phyloP scores from a whole-genome alignment of 2,797 vertebrate genomes.

The Manis crassicaudata region DNA sequence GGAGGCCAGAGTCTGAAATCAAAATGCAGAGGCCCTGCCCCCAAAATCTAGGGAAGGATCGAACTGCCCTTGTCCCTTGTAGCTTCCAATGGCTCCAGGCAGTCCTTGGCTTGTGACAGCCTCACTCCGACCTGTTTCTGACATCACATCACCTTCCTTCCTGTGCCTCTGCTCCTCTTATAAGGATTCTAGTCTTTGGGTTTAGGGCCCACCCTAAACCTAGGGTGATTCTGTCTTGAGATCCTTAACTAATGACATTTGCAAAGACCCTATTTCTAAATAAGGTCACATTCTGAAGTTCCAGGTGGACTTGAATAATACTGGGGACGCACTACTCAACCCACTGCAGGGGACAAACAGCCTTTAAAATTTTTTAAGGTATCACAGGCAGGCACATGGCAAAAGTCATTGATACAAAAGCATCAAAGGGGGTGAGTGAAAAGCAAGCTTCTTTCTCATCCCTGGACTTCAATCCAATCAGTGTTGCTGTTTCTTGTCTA shows the following conservation, averaged over 20 bases:
- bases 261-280: not conserved
- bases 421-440: not conserved
- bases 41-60: too few relatives aligned
- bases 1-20: not conserved
- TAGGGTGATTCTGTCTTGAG: not conserved
- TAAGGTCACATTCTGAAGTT: not conserved
- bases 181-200: not conserved
- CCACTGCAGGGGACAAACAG: not conserved
- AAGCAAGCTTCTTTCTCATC: not conserved
- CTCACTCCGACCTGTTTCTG: not conserved
- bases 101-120: not conserved
- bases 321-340: not conserved
- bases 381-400: not conserved
- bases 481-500: not conserved
- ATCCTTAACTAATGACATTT: not conserved
- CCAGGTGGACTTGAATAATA: not conserved
- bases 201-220: too few relatives aligned
- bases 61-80: not conserved
- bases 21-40: too few relatives aligned
- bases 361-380: not conserved
- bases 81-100: not conserved
- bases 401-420: not conserved
- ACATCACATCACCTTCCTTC: too few relatives aligned
- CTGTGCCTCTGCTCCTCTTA: not conserved
- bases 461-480: too few relatives aligned